These are phyloP conservation scores for Drosophila ercepeae DNA, from an alignment of 1,140 invertebrate species.

Conservation along the genomic window DNA sequence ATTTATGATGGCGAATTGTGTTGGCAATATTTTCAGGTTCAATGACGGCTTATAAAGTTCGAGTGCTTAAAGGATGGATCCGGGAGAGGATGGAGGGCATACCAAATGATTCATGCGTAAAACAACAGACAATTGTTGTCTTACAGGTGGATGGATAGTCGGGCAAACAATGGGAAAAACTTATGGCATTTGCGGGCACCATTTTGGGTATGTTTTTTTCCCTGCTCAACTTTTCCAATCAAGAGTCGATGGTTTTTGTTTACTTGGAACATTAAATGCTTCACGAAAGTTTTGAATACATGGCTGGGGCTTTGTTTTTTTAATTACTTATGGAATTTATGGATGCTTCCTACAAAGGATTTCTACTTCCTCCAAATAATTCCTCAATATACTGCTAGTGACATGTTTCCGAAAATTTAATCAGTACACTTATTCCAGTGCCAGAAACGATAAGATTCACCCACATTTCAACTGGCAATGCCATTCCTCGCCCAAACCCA, in stretches of 20 bases:
- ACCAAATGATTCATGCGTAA: conserved; percentile 42
- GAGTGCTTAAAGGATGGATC: not conserved
- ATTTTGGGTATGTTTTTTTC: conserved; percentile 10
- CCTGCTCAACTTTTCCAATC: conserved; percentile 9
- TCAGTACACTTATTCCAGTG: conserved; percentile 4
- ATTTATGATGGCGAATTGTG: conserved; percentile 78
- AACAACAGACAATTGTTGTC: conserved; percentile 38
- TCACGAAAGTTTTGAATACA: not conserved
- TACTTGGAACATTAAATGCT: not conserved
- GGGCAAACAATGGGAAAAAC: conserved; percentile 12
- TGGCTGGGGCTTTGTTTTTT: not conserved
- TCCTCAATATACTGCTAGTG: conserved; percentile 6
- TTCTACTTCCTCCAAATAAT: not conserved
- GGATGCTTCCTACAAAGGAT: not conserved
- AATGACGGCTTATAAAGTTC: conserved; percentile 57
- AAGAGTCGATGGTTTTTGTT: not conserved
- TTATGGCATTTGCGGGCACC: conserved; percentile 5
- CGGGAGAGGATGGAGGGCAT: conserved; percentile 7
- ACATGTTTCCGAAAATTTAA: not conserved
- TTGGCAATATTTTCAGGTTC: conserved; percentile 78
- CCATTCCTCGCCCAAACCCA: conserved; percentile 7
- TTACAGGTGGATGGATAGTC: conserved; percentile 47
- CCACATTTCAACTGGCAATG: conserved; percentile 12
- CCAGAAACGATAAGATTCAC: conserved; percentile 22
- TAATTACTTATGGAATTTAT: not conserved